A percentile compares a stretch with the other conserved stretches of the same genome.
Evolutionary conservation across 2,797 vertebrate genomes (phyloP).

Genomic region (Helicolenus hilgendorfi): DNA sequence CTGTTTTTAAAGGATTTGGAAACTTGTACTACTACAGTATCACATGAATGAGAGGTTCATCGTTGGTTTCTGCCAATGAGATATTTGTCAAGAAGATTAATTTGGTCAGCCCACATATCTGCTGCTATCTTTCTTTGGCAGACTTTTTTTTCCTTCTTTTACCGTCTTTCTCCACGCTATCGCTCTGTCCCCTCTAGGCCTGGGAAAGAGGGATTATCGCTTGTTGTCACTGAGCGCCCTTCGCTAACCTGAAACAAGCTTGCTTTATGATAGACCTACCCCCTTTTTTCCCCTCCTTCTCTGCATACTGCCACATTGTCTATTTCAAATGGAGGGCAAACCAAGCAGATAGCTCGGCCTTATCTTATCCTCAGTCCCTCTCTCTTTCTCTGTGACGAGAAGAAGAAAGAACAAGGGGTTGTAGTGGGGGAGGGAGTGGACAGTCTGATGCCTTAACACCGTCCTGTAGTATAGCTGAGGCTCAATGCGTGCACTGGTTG

Average conservation of each 20-base stretch:
- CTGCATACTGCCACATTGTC: slow-evolving; percentile 66
- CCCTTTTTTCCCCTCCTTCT: slow-evolving; percentile 43
- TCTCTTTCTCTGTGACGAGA: slow-evolving; percentile 52
- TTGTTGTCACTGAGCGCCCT: slow-evolving; percentile 72
- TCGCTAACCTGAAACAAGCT: slow-evolving; percentile 76
- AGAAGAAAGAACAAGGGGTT: slow-evolving; percentile 37
- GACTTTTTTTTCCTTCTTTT: slow-evolving; percentile 14
- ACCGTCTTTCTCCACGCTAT: slow-evolving; percentile 25
- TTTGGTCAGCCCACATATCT: slow-evolving; percentile 44
- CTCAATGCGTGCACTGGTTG: slow-evolving; percentile 61
- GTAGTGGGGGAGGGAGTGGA: slow-evolving; percentile 29
- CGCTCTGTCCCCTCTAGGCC: slow-evolving; percentile 50
- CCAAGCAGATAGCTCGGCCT: slow-evolving; percentile 68
- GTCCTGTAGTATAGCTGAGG: slow-evolving; percentile 23
- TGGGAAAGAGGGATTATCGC: slow-evolving; percentile 57
- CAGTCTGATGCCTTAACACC: slow-evolving; percentile 50
- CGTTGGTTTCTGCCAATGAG: not conserved
- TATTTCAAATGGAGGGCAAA: slow-evolving; percentile 81
- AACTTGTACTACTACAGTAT: not conserved
- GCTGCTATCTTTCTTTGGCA: slow-evolving; percentile 35
- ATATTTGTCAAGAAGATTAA: slow-evolving; percentile 17
- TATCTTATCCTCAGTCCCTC: slow-evolving; percentile 71
- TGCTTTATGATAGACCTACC: slow-evolving; percentile 69
- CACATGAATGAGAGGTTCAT: slow-evolving; percentile 12
- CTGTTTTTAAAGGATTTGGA: slow-evolving; percentile 12